These are phyloP conservation scores for Leptodactylus fallax DNA, from an alignment of 2,797 vertebrate genomes.

Conservation along the genomic window DNA sequence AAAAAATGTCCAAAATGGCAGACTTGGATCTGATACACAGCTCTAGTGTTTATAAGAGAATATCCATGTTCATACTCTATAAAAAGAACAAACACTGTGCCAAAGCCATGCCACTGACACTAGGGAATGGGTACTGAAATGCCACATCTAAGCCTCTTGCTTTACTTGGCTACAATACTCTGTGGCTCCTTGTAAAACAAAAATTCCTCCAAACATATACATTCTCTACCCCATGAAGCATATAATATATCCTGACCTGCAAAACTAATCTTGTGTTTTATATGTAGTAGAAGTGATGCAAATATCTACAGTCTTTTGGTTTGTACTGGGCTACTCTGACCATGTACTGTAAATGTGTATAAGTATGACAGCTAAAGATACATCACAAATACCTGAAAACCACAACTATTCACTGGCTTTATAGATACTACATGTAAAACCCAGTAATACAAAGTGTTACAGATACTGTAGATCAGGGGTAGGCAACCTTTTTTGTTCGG, in stretches of 20 bases:
- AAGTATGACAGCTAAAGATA: neutral
- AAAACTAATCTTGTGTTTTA: neutral
- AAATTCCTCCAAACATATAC: neutral
- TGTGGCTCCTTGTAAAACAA: neutral
- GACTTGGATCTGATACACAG: neutral
- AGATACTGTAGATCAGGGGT: too few relatives aligned
- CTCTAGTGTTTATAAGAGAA: neutral
- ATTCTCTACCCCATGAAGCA: neutral
- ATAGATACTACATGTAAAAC: neutral
- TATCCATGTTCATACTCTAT: neutral
- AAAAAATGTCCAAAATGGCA: too few relatives aligned
- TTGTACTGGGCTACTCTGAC: neutral
- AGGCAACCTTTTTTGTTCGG: too few relatives aligned
- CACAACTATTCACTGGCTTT: neutral
- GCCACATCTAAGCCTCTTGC: constrained; percentile 1
- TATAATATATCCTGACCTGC: neutral
- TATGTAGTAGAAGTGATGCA: neutral
- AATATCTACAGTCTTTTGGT: neutral
- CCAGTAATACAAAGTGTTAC: neutral
- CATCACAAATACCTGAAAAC: neutral
- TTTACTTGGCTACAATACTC: constrained; percentile 1
- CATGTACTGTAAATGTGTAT: neutral
- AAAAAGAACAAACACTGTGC: neutral
- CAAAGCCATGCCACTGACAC: constrained; percentile 29
- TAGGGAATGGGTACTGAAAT: neutral